A percentile compares a stretch with the other conserved stretches of the same genome.
Evolutionary conservation across 1,140 invertebrate species (phyloP).

Genomic region (Bombus soroeensis): DNA sequence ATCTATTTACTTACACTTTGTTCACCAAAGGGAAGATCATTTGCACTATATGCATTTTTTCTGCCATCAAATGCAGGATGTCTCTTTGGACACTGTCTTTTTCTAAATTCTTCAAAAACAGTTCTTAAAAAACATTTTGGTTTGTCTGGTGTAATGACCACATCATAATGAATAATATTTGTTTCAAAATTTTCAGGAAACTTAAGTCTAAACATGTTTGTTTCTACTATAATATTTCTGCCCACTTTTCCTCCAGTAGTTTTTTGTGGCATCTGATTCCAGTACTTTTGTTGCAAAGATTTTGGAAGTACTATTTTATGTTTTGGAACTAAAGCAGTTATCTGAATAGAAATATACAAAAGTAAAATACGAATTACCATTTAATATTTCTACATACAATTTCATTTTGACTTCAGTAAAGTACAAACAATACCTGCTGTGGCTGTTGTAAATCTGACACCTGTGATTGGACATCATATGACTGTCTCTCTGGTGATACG

Average conservation of each 20-base stretch:
- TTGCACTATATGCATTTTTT: constrained; percentile 85
- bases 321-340: neutral
- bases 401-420: neutral
- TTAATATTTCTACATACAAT: neutral
- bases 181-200: constrained; percentile 78
- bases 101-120: constrained; percentile 73
- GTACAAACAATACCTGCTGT: neutral
- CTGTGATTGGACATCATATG: neutral
- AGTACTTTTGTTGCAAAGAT: neutral
- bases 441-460: too few relatives aligned
- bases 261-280: constrained; percentile 55
- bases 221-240: constrained; percentile 78
- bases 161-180: constrained; percentile 83
- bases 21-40: constrained; percentile 66
- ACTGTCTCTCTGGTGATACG: rapidly evolving
- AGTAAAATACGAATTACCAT: neutral
- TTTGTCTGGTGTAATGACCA: constrained; percentile 81
- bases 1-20: constrained; percentile 59
- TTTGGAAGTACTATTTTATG: neutral
- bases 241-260: constrained; percentile 80
- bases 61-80: constrained; percentile 89
- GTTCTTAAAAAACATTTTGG: constrained; percentile 81
- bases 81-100: constrained; percentile 67
- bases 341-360: neutral
- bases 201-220: constrained; percentile 84